Evolutionary conservation across 2,113 vertebrate species (phyloP).

Genomic region (Platanista minor): DNA sequence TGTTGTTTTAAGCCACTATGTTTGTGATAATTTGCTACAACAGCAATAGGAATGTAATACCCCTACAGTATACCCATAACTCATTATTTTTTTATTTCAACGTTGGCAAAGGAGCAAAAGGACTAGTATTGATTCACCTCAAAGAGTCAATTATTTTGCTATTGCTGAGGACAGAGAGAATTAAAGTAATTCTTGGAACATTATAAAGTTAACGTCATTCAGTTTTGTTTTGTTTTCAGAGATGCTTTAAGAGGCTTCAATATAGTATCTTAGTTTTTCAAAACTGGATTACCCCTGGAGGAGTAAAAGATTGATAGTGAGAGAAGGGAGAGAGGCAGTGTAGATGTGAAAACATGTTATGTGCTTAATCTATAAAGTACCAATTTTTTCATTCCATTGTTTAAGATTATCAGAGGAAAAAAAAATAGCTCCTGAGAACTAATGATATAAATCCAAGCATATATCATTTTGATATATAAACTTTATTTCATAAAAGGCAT

Average conservation of each 20-base stretch:
- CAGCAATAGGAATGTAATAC: not conserved
- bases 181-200: not conserved
- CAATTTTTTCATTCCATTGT: not conserved
- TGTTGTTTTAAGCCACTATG: not conserved
- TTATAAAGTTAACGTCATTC: not conserved
- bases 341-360: not conserved
- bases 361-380: not conserved
- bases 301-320: not conserved
- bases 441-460: not conserved
- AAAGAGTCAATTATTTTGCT: conserved; percentile 5
- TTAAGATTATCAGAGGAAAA: not conserved
- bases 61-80: not conserved
- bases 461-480: not conserved
- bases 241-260: not conserved
- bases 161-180: not conserved
- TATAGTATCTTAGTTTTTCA: not conserved
- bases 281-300: not conserved
- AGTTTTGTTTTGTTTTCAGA: not conserved
- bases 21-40: not conserved
- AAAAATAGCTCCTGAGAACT: not conserved
- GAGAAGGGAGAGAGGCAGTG: not conserved
- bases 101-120: not conserved
- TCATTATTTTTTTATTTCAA: not conserved
- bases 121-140: not conserved
- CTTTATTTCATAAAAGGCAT: not conserved